Base-by-base conservation (phyloP, 2,888 invertebrate species). In the Drosophila greeni region DNA sequence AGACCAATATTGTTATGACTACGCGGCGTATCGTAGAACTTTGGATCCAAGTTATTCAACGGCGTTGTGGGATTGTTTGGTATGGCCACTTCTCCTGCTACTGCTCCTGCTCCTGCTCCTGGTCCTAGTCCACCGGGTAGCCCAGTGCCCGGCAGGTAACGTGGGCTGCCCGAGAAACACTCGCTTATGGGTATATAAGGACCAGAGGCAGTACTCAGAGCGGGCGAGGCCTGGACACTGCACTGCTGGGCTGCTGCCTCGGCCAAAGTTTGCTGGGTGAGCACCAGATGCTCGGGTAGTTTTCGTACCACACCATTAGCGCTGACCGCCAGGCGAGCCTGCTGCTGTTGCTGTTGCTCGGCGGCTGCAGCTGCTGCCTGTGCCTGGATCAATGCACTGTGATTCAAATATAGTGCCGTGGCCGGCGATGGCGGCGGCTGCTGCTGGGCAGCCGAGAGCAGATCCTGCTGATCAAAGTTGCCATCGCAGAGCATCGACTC, bases 121-220 rank as follows among this genome's bases (percentile, higher is more conserved):
- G 23, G 23, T 40, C 20, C 58, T 5, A 20, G 18, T 12, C 39
- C 45, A 11, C 52, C 51, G 8, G 45, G 40, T 9, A 11, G 5
- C 3, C 43, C 80, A 29, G 67, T 67, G 14, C 74, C 72, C 8
- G 61, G 26, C 49, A 80, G 60, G 61, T 87, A 85, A 52, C 87
- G 87, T 5, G 92, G 91, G 49, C 91, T 92, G 52, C 97, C 97
- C 33, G 97, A 95, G 77, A 95, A 94, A 88, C 97, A 97, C 89
- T 97, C 97, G 56, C 95, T 96, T 76, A 97, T 95, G 9, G 96
- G 95, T 89, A 97, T 97, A 87, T 97, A 97, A 0, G 96, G 95
- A 23, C 95, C 95, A 11, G 95, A 93, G 75, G 92, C 85, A 12
- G 91, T 92, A 54, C 93, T 92, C 49, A 92, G 91, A 58, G 92